Base-by-base conservation (phyloP, 2,888 invertebrate species). In the Ptychoptera albimana region DNA sequence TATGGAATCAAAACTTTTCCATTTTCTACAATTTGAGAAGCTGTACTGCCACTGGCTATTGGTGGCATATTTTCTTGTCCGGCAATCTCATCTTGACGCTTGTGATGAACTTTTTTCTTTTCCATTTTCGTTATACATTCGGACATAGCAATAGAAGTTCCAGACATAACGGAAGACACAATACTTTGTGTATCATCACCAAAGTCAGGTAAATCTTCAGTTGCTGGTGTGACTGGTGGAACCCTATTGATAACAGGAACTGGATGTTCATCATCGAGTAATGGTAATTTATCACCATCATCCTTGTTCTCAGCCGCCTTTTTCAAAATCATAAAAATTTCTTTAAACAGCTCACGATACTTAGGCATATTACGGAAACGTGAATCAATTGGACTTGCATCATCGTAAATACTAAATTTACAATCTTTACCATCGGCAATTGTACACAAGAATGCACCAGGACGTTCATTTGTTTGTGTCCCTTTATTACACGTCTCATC, bases 341-440 rank as follows among this genome's bases (percentile, higher is more conserved):
- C 86, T 53, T 82, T 80, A 61, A 87, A 88, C 7, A 86, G 60
- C 54, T 80, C 79, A 4, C 81, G 72, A 59, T 86, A 85, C 57
- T 87, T 84, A 0, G 86, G 87, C 29, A 82, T 75, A 59, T 84
- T 83, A 13, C 81, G 75, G 72, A 87, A 87, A 44, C 83, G 74
- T 51, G 82, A 80, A 56, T 86, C 84, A 59, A 86, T 78, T 1
- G 83, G 81, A 55, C 77, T 82, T 42, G 73, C 82, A 57, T 82
- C 81, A 55, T 82, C 82, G 58, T 86, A 87, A 58, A 86, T 86
- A 60, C 84, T 86, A 59, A 86, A 82, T 52, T 82, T 80, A 60
- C 84, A 85, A 59, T 86, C 83, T 53, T 85, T 85, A 10, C 86
- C 86, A 57, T 86, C 86, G 43, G 81, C 83, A 49, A 87, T 85